phyloP scores from a whole-genome alignment of 2,113 vertebrate species.

The Oncorhynchus nerka region DNA sequence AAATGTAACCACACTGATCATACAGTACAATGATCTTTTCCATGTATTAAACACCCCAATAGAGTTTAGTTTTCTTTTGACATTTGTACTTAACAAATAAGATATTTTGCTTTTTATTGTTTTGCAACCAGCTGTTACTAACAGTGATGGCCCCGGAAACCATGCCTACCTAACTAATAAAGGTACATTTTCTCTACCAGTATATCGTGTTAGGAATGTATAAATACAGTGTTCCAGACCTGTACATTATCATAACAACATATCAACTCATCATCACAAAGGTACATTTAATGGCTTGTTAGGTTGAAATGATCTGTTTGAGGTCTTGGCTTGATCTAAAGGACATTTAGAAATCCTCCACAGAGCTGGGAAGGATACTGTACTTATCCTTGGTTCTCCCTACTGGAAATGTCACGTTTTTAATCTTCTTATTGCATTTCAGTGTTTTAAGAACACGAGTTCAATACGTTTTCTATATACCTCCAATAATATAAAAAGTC shows the following conservation, averaged over 20 bases:
- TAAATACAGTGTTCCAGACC: conserved; percentile 2
- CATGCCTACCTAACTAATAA: conserved; percentile 88
- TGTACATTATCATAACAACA: not conserved
- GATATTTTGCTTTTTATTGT: conserved; percentile 51
- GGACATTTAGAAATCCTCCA: not conserved
- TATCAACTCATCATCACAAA: conserved; percentile 27
- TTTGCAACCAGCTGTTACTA: conserved; percentile 79
- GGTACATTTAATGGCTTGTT: conserved; percentile 5
- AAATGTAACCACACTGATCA: not conserved
- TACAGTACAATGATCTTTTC: not conserved
- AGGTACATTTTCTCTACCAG: conserved; percentile 75
- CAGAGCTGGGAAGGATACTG: conserved; percentile 15
- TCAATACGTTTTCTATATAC: too few species aligned
- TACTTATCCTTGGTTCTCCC: not conserved
- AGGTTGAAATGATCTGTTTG: not conserved
- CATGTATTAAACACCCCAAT: not conserved
- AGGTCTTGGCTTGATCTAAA: not conserved
- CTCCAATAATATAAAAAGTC: too few species aligned
- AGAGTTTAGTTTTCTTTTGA: conserved; percentile 18
- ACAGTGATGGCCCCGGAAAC: conserved; percentile 83
- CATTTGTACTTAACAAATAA: conserved; percentile 28
- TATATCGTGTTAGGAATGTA: conserved; percentile 21
- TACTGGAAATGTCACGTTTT: too few species aligned
- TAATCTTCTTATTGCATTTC: too few species aligned
- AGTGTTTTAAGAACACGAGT: too few species aligned